Percentiles rank a stretch among this genome's conserved stretches.
Conservation (phyloP, 2,797 vertebrate genomes). For the Poeciliopsis turneri region DNA sequence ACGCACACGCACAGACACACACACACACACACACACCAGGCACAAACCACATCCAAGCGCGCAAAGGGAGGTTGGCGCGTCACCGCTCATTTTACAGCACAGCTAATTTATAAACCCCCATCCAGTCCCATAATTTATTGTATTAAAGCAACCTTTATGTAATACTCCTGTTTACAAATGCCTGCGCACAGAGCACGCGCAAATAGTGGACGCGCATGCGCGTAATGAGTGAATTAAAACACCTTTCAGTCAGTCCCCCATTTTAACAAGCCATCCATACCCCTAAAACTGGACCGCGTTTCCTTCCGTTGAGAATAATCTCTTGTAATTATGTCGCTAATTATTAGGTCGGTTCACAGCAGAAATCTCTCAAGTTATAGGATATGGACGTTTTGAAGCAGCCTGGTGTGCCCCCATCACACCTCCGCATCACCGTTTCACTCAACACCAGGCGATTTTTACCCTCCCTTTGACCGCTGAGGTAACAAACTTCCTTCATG, state of each 20-base stretch:
- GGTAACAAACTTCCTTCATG: constrained; percentile 15
- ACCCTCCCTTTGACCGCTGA: constrained; percentile 3
- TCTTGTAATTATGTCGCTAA: constrained; percentile 69
- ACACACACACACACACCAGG: constrained; percentile 32
- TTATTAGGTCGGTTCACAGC: constrained; percentile 46
- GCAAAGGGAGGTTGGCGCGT: constrained; percentile 58
- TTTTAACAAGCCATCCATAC: constrained; percentile 18
- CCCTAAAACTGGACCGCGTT: constrained; percentile 29
- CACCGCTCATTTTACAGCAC: constrained; percentile 71
- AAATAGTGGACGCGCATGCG: not conserved
- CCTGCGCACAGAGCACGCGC: not conserved
- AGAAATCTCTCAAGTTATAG: constrained; percentile 31
- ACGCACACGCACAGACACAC: constrained; percentile 31
- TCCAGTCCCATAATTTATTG: constrained; percentile 29
- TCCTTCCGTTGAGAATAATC: constrained; percentile 66
- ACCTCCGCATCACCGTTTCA: constrained; percentile 15
- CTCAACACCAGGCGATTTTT: constrained; percentile 35
- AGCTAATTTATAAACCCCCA: constrained; percentile 25
- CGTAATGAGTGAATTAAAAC: constrained; percentile 5
- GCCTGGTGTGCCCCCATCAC: not conserved
- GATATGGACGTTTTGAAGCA: constrained; percentile 34
- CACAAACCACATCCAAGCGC: constrained; percentile 72
- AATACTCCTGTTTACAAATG: not conserved
- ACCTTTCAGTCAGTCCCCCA: not conserved
- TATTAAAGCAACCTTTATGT: constrained; percentile 24